phyloP scores from a whole-genome alignment of 1,140 invertebrate genomes.

The Anoplophora glabripennis region DNA sequence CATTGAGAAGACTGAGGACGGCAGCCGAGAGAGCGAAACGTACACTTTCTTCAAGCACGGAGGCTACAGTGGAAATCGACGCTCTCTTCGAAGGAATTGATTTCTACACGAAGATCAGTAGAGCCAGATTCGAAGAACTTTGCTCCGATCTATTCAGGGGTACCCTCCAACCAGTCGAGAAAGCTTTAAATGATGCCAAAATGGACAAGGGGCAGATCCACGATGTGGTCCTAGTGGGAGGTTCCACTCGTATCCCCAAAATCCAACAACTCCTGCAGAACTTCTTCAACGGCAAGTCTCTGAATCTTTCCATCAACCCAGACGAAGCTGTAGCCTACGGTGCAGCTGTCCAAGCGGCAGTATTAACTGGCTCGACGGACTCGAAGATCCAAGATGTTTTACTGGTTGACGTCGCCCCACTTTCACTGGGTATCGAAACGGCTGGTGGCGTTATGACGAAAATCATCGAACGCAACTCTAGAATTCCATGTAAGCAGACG shows the following conservation, averaged over 20 bases:
- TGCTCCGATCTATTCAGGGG: slow-evolving; percentile 58
- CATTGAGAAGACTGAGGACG: slow-evolving; percentile 66
- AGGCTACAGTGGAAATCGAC: slow-evolving; percentile 72
- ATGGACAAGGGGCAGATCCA: slow-evolving; percentile 68
- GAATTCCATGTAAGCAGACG: slow-evolving; percentile 62
- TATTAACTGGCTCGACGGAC: slow-evolving; percentile 56
- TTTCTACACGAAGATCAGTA: slow-evolving; percentile 58
- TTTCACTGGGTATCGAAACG: slow-evolving; percentile 64
- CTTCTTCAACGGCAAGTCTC: slow-evolving; percentile 60
- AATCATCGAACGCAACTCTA: slow-evolving; percentile 61
- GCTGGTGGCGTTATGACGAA: slow-evolving; percentile 63
- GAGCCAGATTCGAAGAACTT: slow-evolving; percentile 62
- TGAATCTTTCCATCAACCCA: slow-evolving; percentile 65
- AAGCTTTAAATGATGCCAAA: slow-evolving; percentile 69
- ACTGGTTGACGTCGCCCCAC: slow-evolving; percentile 64
- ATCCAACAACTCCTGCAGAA: slow-evolving; percentile 59
- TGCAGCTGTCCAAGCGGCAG: slow-evolving; percentile 62
- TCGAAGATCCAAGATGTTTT: slow-evolving; percentile 65
- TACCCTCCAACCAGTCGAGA: slow-evolving; percentile 61
- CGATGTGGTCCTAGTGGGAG: slow-evolving; percentile 78
- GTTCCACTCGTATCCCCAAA: slow-evolving; percentile 70
- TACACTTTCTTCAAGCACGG: slow-evolving; percentile 69
- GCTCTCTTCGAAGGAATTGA: slow-evolving; percentile 68
- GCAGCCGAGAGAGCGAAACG: slow-evolving; percentile 79
- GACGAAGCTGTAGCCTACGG: slow-evolving; percentile 65